These are phyloP conservation scores for Lasius platythorax DNA, from an alignment of 2,888 invertebrate genomes.

Conservation along the genomic window DNA sequence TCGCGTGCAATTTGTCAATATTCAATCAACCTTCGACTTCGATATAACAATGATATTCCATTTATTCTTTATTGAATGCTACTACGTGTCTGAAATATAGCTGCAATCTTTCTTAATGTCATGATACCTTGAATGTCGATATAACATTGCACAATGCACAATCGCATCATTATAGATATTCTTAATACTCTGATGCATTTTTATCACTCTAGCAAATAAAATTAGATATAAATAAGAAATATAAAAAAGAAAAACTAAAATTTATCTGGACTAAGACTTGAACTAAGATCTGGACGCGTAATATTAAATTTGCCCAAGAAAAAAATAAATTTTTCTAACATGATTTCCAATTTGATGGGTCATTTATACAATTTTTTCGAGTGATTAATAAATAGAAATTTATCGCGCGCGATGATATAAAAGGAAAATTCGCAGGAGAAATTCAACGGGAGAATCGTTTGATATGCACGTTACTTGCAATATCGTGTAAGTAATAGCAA, in stretches of 20 bases:
- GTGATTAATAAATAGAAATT: background rate
- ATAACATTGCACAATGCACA: background rate
- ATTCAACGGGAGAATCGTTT: background rate
- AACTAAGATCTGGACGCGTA: background rate
- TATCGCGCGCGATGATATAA: background rate
- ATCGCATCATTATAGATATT: background rate
- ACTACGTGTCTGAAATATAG: background rate
- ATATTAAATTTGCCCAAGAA: background rate
- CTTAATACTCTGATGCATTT: background rate
- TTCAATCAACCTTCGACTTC: background rate
- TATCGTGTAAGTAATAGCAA: background rate
- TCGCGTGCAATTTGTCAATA: background rate
- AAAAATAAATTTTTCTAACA: background rate
- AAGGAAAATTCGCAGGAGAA: background rate
- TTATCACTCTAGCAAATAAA: background rate
- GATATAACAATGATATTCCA: constrained; percentile 1
- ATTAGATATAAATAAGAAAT: background rate
- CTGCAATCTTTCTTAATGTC: background rate
- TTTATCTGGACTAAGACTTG: background rate
- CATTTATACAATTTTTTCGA: background rate
- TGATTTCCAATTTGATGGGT: background rate
- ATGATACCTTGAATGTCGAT: background rate
- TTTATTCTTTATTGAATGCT: constrained; percentile 13
- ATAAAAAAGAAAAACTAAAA: background rate
- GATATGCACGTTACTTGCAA: background rate